phyloP scores from a whole-genome alignment of 2,797 vertebrate species.

The Falco naumanni region DNA sequence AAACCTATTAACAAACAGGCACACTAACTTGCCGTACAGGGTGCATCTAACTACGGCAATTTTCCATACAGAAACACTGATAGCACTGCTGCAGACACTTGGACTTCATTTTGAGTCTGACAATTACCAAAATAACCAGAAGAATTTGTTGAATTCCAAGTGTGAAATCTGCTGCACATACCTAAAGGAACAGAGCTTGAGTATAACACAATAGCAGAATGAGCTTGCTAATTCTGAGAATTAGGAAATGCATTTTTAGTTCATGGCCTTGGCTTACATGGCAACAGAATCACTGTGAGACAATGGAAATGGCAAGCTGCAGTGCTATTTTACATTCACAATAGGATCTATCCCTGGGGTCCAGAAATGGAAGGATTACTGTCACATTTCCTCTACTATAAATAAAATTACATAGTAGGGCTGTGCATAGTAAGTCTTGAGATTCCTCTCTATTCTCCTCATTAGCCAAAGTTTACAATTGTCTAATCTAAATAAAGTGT shows the following conservation, averaged over 20 bases:
- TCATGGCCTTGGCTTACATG: conserved; percentile 5
- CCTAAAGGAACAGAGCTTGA: background rate
- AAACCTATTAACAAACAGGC: background rate
- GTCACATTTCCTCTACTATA: conserved; percentile 1
- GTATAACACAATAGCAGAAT: background rate
- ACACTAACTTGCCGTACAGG: background rate
- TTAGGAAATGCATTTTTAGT: conserved; percentile 27
- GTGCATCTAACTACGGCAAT: background rate
- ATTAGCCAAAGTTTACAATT: background rate
- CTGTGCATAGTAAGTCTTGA: background rate
- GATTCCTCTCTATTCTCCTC: background rate
- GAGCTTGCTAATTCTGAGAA: background rate
- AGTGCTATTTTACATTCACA: conserved; percentile 20
- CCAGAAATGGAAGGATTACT: conserved; percentile 1
- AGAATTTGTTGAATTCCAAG: background rate
- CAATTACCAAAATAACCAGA: background rate
- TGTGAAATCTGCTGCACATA: background rate
- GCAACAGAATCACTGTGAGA: conserved; percentile 29
- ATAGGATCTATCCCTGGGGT: background rate
- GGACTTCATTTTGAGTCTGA: background rate
- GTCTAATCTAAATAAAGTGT: background rate
- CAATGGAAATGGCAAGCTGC: conserved; percentile 31
- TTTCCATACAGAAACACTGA: background rate
- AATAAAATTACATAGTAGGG: background rate
- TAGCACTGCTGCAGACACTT: background rate